These are phyloP conservation scores for Semicossyphus pulcher DNA, from an alignment of 2,113 vertebrate genomes.

Conservation along the genomic window DNA sequence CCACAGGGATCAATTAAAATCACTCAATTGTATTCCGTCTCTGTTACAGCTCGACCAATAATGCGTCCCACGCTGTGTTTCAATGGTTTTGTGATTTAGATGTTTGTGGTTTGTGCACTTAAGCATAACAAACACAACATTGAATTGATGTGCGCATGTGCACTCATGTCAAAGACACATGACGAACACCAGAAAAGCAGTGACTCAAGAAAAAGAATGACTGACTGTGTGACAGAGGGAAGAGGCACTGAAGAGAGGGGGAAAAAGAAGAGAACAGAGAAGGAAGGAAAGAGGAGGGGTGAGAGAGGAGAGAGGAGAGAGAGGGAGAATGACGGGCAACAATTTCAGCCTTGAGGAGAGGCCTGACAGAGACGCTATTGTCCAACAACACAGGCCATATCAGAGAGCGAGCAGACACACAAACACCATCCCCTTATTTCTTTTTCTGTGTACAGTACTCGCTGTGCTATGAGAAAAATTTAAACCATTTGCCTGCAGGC, in stretches of 20 bases:
- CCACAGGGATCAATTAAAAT: conserved; percentile 12
- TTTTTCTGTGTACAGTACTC: conserved; percentile 5
- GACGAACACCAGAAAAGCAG: conserved; percentile 22
- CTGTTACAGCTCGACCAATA: not conserved
- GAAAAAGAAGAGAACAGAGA: not conserved
- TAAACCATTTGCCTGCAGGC: conserved; percentile 46
- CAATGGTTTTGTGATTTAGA: not conserved
- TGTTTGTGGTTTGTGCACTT: not conserved
- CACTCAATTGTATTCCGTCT: not conserved
- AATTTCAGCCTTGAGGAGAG: conserved; percentile 55
- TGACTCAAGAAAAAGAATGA: conserved; percentile 31
- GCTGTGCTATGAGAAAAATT: conserved; percentile 51
- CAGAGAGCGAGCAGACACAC: conserved; percentile 32
- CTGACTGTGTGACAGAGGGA: conserved; percentile 1
- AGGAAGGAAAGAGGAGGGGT: not conserved
- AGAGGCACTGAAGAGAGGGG: conserved; percentile 7
- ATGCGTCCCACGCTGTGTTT: no score
- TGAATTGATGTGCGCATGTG: not conserved
- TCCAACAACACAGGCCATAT: conserved; percentile 47
- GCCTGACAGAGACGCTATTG: conserved; percentile 69
- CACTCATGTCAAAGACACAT: conserved; percentile 11
- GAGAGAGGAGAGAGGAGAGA: not conserved
- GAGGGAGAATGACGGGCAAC: conserved; percentile 41
- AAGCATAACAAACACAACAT: not conserved
- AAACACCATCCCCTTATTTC: conserved; percentile 23